Evolutionary conservation across 37 sponge, comb jelly and placozoan genomes (phyloP), one percentile per base, ranked within the genome.

Genomic region (Theonella swinhoei): DNA sequence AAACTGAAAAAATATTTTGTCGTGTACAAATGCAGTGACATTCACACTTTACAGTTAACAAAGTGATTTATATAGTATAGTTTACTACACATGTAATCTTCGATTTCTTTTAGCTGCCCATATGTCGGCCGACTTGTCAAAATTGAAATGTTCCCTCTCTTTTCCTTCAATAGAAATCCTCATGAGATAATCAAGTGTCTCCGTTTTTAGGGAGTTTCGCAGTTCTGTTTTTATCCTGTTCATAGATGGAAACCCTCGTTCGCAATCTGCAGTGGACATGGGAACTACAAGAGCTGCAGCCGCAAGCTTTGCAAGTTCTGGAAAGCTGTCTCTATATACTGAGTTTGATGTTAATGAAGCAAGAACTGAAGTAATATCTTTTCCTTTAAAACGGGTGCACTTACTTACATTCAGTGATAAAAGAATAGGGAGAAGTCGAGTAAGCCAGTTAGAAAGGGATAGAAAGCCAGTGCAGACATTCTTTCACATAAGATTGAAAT

Each of bases 181-280:
- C 19, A 83, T 83, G 20, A 73, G 74, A 31, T 4, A 2, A 74
- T 40, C 41, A 41, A 74, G 47, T 41, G 74, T 74, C 23, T 41
- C 30, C 43, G 83, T 47, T 40, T 82, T 36, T 2, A 82, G 39
- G 29, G 41, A 31, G 39, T 83, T 82, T 38, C 65, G 72, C 24
- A 62, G 64, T 22, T 72, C 40, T 36, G 74, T 83, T 63, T 83
- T 83, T 22, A 83, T 74, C 29, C 83, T 26, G 33, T 73, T 83
- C 83, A 83, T 83, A 17, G 75, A 7, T 20, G 83, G 74, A 41
- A 83, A 82, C 3, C 28, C 60, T 29, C 83, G 74, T 58, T 83
- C 83, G 74, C 83, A 83, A 26, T 83, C 75, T 73, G 83, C 83
- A 39, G 83, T 83, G 30, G 64, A 63, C 5, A 73, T 42, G 29